Evolutionary conservation across 2,113 vertebrate species (phyloP), one percentile per base, ranked within the genome.

Genomic region (Cebus imitator): DNA sequence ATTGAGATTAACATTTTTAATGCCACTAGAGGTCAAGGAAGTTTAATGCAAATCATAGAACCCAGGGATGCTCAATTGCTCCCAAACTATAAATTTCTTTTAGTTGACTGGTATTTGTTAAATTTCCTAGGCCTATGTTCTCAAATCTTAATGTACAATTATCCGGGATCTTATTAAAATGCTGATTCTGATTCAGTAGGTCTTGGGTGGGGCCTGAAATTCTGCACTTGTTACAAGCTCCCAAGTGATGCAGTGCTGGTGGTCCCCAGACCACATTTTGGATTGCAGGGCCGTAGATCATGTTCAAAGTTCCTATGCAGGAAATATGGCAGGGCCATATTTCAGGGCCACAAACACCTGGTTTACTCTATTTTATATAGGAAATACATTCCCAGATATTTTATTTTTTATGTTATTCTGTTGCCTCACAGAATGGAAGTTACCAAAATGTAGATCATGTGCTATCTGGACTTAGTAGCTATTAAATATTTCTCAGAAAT

Each of bases 391-490:
- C 52, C 32, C 23, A 48, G 27, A 43, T 45, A 70, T 35, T 82
- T 72, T 58, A 68, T 85, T 95, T 92, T 93, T 85, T 3, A 85
- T 23, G 81, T 82, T 82, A 10, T 64, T 32, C 90, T 94, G 92
- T 90, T 35, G 21, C 21, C 27, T 85, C 50, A n/a, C 20, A 95
- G 72, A 92, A 23, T 45, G n/a, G 14, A 30, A 85, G 11, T 92
- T 73, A 25, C 17, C n/a, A n/a, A 66, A 68, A 35, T 7, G 27
- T 50, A 13, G 8, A 43, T 4, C 1, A 37, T 72, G 6, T 45
- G 20, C 12, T 40, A 3, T 20, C 43, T 87, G 40, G 79, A 90
- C 20, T 43, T 91, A 14, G 13, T 70, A 86, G 52, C 16, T 48
- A 12, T 25, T 40, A 50, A 20, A 30, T 1, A 43, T 35, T 61